Evolutionary conservation across 2,797 vertebrate genomes (phyloP).

Genomic region (Channallabes apus): DNA sequence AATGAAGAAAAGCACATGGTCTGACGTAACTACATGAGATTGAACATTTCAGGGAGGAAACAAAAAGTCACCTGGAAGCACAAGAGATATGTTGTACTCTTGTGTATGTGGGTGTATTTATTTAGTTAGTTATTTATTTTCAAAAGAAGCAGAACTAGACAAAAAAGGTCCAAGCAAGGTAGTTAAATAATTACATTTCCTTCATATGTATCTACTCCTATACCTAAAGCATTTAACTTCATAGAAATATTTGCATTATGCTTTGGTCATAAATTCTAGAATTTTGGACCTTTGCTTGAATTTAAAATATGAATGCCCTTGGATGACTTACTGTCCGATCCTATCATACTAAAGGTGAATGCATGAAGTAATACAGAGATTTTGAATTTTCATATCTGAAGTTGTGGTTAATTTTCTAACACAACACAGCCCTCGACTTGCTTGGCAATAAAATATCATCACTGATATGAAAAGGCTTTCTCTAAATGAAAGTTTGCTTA

Average conservation of each 20-base stretch:
- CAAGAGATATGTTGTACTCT: slow-evolving; percentile 52
- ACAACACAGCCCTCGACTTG: not conserved
- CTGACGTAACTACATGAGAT: slow-evolving; percentile 61
- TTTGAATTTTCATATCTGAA: not conserved
- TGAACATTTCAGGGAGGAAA: slow-evolving; percentile 48
- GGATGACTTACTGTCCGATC: not conserved
- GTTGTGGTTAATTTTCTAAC: not conserved
- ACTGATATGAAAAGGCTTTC: too few relatives aligned
- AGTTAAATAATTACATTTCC: not conserved
- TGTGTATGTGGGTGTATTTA: not conserved
- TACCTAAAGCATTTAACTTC: not conserved
- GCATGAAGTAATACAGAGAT: not conserved
- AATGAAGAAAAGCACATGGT: slow-evolving; percentile 1
- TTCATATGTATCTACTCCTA: not conserved
- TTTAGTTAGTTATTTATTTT: not conserved
- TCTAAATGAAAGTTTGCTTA: too few relatives aligned
- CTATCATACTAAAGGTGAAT: not conserved
- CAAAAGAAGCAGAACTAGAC: not conserved
- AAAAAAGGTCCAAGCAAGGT: not conserved
- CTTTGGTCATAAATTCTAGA: too few relatives aligned
- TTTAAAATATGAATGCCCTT: not conserved
- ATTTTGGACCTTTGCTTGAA: not conserved
- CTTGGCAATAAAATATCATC: too few relatives aligned
- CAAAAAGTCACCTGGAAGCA: slow-evolving; percentile 29
- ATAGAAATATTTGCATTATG: too few relatives aligned